A percentile compares a stretch with the other conserved stretches of the same genome.
Conservation (phyloP, 1,140 invertebrate species). For the Drosophila santomea region DNA sequence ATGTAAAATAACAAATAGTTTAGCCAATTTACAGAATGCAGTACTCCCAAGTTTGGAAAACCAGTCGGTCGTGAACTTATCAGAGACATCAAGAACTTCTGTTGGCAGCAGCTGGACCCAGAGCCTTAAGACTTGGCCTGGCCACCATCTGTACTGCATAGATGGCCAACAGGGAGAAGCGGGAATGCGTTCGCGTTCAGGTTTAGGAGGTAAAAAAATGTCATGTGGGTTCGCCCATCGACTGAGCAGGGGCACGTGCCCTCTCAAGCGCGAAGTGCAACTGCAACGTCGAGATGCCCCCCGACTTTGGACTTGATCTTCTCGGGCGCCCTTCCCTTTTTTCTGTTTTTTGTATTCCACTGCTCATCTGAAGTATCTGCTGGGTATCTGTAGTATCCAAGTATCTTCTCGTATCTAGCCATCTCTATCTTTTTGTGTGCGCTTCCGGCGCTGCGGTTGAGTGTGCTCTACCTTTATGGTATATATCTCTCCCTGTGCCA, state of each 20-base stretch:
- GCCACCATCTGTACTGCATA: conserved; percentile 22
- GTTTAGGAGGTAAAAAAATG: conserved; percentile 50
- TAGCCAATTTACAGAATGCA: not conserved
- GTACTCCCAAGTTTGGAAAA: not conserved
- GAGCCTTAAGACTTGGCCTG: not conserved
- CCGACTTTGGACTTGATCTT: conserved; percentile 45
- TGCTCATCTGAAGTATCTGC: conserved; percentile 10
- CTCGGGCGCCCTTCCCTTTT: conserved; percentile 17
- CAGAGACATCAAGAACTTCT: not conserved
- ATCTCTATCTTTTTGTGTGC: conserved; percentile 43
- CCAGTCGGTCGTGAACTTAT: not conserved
- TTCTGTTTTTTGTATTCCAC: not conserved
- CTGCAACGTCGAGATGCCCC: conserved; percentile 53
- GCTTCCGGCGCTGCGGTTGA: conserved; percentile 75
- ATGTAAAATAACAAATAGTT: not conserved
- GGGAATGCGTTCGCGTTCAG: conserved; percentile 20
- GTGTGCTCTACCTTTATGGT: conserved; percentile 23
- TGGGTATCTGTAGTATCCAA: conserved; percentile 5
- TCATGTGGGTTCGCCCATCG: conserved; percentile 69
- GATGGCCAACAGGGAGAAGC: not conserved
- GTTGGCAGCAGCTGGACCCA: conserved; percentile 17
- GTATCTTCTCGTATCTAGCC: conserved; percentile 24
- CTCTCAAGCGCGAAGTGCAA: conserved; percentile 79
- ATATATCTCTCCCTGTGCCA: conserved; percentile 5
- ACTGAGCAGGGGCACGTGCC: conserved; percentile 71